A percentile compares a stretch with the other conserved stretches of the same genome.
phyloP scores from a whole-genome alignment of 2,113 vertebrate genomes.

The Labeo catla region DNA sequence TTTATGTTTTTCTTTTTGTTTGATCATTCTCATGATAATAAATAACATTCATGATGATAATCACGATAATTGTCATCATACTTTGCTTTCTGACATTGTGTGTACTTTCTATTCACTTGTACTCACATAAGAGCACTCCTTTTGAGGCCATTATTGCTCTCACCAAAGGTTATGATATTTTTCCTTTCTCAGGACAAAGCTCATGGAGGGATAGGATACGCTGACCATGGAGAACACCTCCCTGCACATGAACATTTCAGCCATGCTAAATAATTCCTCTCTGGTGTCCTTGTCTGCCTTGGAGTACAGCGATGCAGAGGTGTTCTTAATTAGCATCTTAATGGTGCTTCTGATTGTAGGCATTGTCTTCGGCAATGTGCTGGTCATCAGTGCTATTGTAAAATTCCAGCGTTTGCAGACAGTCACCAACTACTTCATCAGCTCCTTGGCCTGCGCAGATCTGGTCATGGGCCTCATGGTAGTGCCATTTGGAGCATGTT shows the following conservation, averaged over 20 bases:
- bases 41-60: background rate
- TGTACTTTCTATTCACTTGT: background rate
- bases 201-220: slow-evolving; percentile 61
- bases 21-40: background rate
- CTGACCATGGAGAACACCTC: slow-evolving; percentile 5
- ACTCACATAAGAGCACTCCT: background rate
- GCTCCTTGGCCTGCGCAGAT: slow-evolving; percentile 93
- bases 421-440: slow-evolving; percentile 95
- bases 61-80: background rate
- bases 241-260: slow-evolving; percentile 57
- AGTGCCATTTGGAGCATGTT: slow-evolving; percentile 89
- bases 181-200: slow-evolving; percentile 35
- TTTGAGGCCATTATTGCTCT: background rate
- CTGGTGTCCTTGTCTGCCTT: background rate
- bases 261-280: slow-evolving; percentile 41
- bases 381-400: slow-evolving; percentile 93
- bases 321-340: slow-evolving; percentile 82
- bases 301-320: slow-evolving; percentile 75
- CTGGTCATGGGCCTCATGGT: slow-evolving; percentile 94
- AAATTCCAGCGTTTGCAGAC: slow-evolving; percentile 93
- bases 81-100: background rate
- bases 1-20: background rate
- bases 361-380: slow-evolving; percentile 92
- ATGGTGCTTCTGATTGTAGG: slow-evolving; percentile 89
- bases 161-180: background rate